Conservation (phyloP, 1,140 invertebrate genomes). For the Trichogramma pretiosum region DNA sequence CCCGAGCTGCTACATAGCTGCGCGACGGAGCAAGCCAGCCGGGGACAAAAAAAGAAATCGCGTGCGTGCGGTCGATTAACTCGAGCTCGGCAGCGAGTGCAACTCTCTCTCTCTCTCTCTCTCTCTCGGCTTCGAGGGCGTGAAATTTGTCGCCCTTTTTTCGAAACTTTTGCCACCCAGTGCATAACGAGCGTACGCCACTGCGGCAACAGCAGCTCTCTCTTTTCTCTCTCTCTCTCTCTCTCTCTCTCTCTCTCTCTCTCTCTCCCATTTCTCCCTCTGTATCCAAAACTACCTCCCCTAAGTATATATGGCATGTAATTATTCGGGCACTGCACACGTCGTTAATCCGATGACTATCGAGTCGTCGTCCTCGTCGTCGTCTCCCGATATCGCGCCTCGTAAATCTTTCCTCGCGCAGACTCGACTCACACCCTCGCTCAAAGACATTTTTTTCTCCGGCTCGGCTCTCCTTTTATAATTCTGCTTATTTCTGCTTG, state of each 20-base stretch:
- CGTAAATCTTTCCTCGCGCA: slow-evolving; percentile 26
- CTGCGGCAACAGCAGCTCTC: slow-evolving; percentile 6
- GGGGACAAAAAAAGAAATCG: too few species aligned
- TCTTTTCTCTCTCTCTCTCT: not conserved
- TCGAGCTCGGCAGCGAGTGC: not conserved
- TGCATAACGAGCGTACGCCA: slow-evolving; percentile 28
- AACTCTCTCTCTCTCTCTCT: not conserved
- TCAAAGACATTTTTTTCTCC: slow-evolving; percentile 2
- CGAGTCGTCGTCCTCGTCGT: slow-evolving; percentile 26
- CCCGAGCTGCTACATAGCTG: too few species aligned
- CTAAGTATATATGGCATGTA: too few species aligned
- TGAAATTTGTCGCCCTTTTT: not conserved
- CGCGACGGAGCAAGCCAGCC: too few species aligned
- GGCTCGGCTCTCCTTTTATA: not conserved
- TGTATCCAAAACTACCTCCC: not conserved
- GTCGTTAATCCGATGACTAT: too few species aligned
- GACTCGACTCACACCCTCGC: not conserved
- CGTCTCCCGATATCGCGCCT: slow-evolving; percentile 26
- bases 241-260: not conserved
- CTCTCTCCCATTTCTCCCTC: not conserved
- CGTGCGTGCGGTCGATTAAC: too few species aligned
- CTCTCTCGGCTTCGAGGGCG: not conserved
- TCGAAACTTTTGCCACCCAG: too few species aligned
- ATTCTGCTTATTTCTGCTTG: too few species aligned
- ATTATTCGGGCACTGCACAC: too few species aligned